Evolutionary conservation across 2,888 invertebrate genomes (phyloP), one percentile per base, ranked within the genome.

Genomic region (Agriopis marginaria): DNA sequence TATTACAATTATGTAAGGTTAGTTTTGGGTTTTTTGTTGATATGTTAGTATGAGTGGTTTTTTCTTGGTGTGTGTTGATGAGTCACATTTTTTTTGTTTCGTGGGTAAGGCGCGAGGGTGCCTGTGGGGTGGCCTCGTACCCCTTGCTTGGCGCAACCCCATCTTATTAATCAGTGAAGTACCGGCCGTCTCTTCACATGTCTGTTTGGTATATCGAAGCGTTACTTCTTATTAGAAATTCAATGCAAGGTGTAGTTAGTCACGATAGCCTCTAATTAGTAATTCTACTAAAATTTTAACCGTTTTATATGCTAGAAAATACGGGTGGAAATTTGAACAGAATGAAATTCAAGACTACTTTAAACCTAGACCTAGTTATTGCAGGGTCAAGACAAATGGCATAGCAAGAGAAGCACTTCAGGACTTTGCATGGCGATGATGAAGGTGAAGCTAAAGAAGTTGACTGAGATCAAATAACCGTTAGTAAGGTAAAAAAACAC

Each of bases 31-130:
- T 88, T 81, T 23, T 75, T 76, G 74, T 77, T 78, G 78, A 68
- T 77, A 73, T 77, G 79, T 76, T 75, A 73, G 84, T 88, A 87
- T 86, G 84, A 81, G 86, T 86, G 83, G 86, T 86, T 87, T 84
- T 88, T 87, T 86, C 88, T 87, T 87, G 77, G 93, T 93, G 92
- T 93, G 92, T 80, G 93, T 94, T 94, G 94, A 94, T 94, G 94
- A 94, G 94, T 94, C 94, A 94, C 94, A 94, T 94, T 94, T 94
- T 94, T 94, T 94, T 94, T 94, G 94, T 94, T 94, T 93, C 89
- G 94, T 93, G 94, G 93, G 94, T 93, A 92, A 91, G 92, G 92
- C 91, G 92, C 88, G 87, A 85, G 92, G 93, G 92, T 86, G 90
- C 85, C 88, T 87, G 92, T 89, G 89, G 89, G 89, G 91, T 90